Evolutionary conservation across 1,140 invertebrate genomes (phyloP), one percentile per base, ranked within the genome.

Genomic region (Drosophila grimshawi): DNA sequence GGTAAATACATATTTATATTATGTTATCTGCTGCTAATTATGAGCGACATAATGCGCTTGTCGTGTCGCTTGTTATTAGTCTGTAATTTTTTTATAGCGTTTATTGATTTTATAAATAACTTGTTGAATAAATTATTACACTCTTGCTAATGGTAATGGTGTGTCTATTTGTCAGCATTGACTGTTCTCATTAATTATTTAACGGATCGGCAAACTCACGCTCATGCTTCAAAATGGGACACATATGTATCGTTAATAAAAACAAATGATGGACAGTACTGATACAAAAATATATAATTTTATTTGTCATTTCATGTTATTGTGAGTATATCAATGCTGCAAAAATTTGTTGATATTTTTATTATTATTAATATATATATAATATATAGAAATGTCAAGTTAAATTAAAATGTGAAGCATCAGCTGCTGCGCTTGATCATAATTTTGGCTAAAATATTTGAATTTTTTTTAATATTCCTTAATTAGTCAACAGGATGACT

Each of bases 1-100:
- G 3, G 30, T 48, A 10, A 46, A 33, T 48, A n/a, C 8, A n/a
- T 7, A 52, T 62, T 61, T 61, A 19, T 35, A 52, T 49, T 53
- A 8, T 68, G 57, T 49, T 49, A 30, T 45, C 43, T 35, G 48
- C 8, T 39, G 53, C 59, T 70, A 75, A 75, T 70, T 75, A 70
- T 64, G 46, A 64, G 43, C 67, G 72, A 70, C 66, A 70, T 75
- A 75, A 75, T 75, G 62, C 71, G 57, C 57, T 69, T 73, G 70
- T 73, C 64, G 10, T 33, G 56, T 49, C 29, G 33, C 48, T 48
- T 73, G 48, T 67, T 67, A 45, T 60, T 66, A 72, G 69, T 39
- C 46, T 49, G 49, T 61, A 29, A 29, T 60, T 48, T 68, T 57
- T 59, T 53, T n/a, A 32, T 68, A 10, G 19, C 3, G 8, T 46